Base-by-base conservation (phyloP, 2,113 vertebrate genomes). In the Helogale parvula region DNA sequence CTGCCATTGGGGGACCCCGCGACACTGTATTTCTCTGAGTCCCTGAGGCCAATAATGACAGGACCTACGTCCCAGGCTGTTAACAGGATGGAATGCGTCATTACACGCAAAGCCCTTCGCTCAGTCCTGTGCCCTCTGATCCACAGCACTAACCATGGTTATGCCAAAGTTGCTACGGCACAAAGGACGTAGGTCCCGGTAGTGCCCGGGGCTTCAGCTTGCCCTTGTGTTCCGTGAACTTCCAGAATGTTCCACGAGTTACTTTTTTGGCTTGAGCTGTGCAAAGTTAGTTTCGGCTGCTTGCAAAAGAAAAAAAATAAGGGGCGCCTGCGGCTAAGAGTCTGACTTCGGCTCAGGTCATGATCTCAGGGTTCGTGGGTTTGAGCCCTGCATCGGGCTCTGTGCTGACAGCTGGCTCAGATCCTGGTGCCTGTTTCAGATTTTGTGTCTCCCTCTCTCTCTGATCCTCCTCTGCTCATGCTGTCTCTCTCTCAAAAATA, bases 151-250 rank as follows among this genome's bases (percentile, higher is more conserved):
- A 16, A 11, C 19, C 38, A 1, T 3, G 72, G 23, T 25, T 0
- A 1, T 0, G 1, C 27, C 17, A 2, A 25, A 31, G 71, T 4
- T 6, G 13, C 35, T 13, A 23, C 1, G 1, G 54, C 63, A 35
- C 74, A 1, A 2, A 35, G 4, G 0, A 19, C 13, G 0, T 14
- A 47, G 35, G 16, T 80, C 74, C 63, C 63, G 41, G 35, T 2
- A 7, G 19, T 2, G 0, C 63, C 80, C 7, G 50, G 4, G 6
- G 7, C 63, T 63, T 29, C 72, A 2, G 12, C 41, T 19, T 0
- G 2, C 7, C 25, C 63, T 47, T 72, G 38, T 2, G 11, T 65
- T 25, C 50, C 13, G 0, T 0, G 7, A 47, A 21, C 23, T 25
- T 47, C n/a, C 54, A 25, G 4, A 2, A 69, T 4, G 11, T 68